Evolutionary conservation across 2,113 vertebrate species (phyloP).

Genomic region (Psilopsiagon aurifrons): DNA sequence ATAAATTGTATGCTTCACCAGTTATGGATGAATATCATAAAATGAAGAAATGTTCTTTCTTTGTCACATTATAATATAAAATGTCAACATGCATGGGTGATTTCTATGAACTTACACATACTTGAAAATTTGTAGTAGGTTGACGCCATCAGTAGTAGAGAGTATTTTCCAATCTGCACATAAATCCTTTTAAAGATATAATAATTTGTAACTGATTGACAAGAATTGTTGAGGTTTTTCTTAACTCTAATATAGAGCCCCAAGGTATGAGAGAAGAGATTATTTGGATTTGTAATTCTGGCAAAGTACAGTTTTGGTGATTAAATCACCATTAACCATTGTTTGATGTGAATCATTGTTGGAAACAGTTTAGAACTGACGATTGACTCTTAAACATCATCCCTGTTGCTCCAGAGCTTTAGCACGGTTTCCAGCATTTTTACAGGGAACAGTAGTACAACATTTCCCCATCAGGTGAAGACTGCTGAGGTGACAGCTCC

Average conservation of each 20-base stretch:
- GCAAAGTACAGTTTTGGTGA: background rate
- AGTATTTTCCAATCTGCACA: background rate
- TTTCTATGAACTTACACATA: background rate
- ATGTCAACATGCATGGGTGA: background rate
- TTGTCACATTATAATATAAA: background rate
- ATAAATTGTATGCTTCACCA: background rate
- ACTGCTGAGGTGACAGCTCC: background rate
- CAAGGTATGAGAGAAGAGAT: background rate
- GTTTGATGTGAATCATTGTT: background rate
- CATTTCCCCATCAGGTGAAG: background rate
- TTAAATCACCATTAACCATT: background rate
- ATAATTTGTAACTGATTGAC: background rate
- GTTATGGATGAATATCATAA: background rate
- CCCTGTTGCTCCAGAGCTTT: background rate
- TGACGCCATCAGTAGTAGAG: background rate
- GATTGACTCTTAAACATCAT: background rate
- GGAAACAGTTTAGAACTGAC: background rate
- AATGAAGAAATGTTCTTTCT: background rate
- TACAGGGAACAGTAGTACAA: background rate
- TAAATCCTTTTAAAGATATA: background rate
- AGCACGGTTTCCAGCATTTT: background rate
- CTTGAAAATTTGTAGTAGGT: background rate
- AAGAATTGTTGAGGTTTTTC: background rate
- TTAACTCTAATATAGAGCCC: background rate
- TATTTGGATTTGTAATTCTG: background rate